Base-by-base conservation (phyloP, 1,140 invertebrate species). In the Campodea augens region DNA sequence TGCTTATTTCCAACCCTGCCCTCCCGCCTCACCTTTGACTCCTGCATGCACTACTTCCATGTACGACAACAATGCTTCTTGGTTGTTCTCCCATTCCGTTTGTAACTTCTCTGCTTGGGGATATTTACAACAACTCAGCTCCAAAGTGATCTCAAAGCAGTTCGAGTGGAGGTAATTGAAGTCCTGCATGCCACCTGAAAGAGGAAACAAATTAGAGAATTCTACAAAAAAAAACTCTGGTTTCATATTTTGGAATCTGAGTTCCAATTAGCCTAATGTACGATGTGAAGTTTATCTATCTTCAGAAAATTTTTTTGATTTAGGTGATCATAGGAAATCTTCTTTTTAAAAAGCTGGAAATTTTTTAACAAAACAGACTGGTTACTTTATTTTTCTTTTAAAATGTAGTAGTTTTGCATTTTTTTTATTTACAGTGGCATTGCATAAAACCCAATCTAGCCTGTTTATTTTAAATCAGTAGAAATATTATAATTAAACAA, bases 151-250 rank as follows among this genome's bases (percentile, higher is more conserved):
- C 62, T 98, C 95, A 60, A 95, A 90, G 57, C 89, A 89, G 63
- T 97, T 97, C 7, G 84, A 93, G 49, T 80, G 74, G 4, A 86
- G 67, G 61, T 98, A 98, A 66, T 97, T 98, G 60, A 91, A 98
- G 63, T 98, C 93, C 67, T 97, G 91, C 92, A 97, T 95, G 32
- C 90, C 90, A 53, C 86, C 82, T 76, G 64, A 48, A 52, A 51
- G 47, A 52, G 53, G 52, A 55, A 40, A 52, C 22, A 23, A 20
- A 7, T 20, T 24, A 38, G 27, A 38, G 20, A 38, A 24, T 43
- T 12, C 13, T 18, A 36, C 20, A 13, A 36, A 32, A 43, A 47
- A 32, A n/a, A n/a, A n/a, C n/a, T n/a, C n/a, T n/a, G n/a, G 20
- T 41, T 7, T 7, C 25, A 21, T 23, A 41, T 23, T 10, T 12